Conservation (phyloP, 2,888 invertebrate species). For the Hipparchia semele region DNA sequence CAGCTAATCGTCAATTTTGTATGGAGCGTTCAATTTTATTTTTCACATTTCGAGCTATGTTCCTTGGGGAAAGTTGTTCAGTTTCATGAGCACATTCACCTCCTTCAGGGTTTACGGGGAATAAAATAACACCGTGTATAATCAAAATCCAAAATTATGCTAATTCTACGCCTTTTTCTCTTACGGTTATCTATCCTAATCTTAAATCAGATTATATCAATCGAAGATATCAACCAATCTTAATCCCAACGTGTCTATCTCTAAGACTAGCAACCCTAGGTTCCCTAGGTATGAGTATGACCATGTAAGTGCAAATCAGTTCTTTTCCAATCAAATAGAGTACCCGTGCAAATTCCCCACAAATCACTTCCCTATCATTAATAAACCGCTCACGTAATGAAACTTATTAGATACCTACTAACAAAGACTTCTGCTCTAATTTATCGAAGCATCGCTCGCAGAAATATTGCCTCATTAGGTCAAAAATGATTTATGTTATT, state of each 20-base stretch:
- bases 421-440: conserved; percentile 18
- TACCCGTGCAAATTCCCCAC: conserved; percentile 24
- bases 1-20: too few relatives aligned
- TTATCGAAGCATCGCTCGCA: conserved; percentile 7
- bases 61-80: too few relatives aligned
- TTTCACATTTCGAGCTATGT: too few relatives aligned
- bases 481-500: conserved; percentile 9
- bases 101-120: too few relatives aligned
- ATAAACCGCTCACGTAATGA: conserved; percentile 27
- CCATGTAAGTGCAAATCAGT: conserved; percentile 18
- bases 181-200: too few relatives aligned
- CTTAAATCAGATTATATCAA: too few relatives aligned
- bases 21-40: too few relatives aligned
- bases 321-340: conserved; percentile 29
- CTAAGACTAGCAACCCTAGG: neutral
- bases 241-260: neutral
- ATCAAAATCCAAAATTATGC: too few relatives aligned
- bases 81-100: too few relatives aligned
- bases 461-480: conserved; percentile 20
- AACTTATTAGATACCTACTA: conserved; percentile 23
- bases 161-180: too few relatives aligned
- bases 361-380: conserved; percentile 29
- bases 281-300: neutral
- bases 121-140: too few relatives aligned
- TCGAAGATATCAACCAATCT: neutral